Percentiles rank a stretch among this genome's conserved stretches.
Conservation (phyloP, 2,113 vertebrate genomes). For the Motacilla tschutschensis region DNA sequence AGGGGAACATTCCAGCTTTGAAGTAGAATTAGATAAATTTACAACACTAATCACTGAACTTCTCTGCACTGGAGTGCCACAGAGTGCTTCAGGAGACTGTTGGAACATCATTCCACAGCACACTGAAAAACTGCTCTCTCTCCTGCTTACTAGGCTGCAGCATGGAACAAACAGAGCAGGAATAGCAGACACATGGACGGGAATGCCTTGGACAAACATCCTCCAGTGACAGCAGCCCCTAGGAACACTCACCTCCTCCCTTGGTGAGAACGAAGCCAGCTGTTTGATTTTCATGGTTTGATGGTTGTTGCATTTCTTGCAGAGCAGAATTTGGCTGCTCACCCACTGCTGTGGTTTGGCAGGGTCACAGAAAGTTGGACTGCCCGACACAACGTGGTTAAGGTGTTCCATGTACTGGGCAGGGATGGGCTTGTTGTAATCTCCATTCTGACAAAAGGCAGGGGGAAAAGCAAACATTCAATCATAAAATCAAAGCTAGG, state of each 20-base stretch:
- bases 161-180: not conserved
- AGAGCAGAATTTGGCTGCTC: constrained; percentile 92
- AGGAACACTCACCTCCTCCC: constrained; percentile 82
- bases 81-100: not conserved
- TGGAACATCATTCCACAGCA: not conserved
- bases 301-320: constrained; percentile 91
- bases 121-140: not conserved
- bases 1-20: not conserved
- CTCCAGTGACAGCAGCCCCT: not conserved
- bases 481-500: not conserved
- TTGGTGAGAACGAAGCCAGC: constrained; percentile 87
- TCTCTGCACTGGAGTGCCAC: not conserved
- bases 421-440: constrained; percentile 98
- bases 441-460: constrained; percentile 83
- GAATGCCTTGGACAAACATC: not conserved
- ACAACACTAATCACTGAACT: not conserved
- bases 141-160: not conserved
- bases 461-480: not conserved
- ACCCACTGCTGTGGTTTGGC: constrained; percentile 88
- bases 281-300: constrained; percentile 92
- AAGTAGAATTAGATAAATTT: not conserved
- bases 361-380: constrained; percentile 55
- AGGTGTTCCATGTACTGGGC: constrained; percentile 94
- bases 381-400: constrained; percentile 87
- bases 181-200: not conserved